Conservation (phyloP, 2,113 vertebrate species). For the Sitta europaea region DNA sequence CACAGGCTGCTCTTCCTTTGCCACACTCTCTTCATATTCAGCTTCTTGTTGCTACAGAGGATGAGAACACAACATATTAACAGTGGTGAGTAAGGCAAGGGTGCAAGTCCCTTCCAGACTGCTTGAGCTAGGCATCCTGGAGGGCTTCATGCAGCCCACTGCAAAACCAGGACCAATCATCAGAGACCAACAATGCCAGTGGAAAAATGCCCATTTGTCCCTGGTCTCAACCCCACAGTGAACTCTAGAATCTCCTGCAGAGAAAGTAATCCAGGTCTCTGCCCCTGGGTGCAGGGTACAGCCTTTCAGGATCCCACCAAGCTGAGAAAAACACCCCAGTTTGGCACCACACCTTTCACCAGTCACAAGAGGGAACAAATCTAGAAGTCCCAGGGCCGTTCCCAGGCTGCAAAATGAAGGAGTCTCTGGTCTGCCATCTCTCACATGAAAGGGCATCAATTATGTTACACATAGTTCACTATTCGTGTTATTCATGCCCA, state of each 20-base stretch:
- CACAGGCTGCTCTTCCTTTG: slow-evolving; percentile 86
- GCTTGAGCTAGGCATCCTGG: background rate
- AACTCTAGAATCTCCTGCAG: background rate
- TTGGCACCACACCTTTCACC: background rate
- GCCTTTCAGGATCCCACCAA: background rate
- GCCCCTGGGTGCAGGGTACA: background rate
- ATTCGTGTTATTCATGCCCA: background rate
- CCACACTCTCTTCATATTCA: slow-evolving; percentile 91
- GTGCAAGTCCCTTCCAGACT: background rate
- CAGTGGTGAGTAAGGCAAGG: background rate
- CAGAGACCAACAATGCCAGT: background rate
- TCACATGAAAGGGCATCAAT: background rate
- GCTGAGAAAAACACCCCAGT: background rate
- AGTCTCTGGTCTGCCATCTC: background rate
- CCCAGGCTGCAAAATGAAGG: background rate
- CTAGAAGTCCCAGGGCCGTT: background rate
- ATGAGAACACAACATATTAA: background rate
- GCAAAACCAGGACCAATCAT: background rate
- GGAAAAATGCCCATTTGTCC: background rate
- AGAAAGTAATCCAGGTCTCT: background rate
- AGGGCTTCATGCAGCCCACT: background rate
- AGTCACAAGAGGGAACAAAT: background rate
- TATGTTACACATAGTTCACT: background rate
- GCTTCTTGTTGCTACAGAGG: slow-evolving; percentile 85
- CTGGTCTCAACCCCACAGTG: background rate